These are phyloP conservation scores for Scaeva pyrastri DNA, from an alignment of 2,888 invertebrate species.

Conservation along the genomic window DNA sequence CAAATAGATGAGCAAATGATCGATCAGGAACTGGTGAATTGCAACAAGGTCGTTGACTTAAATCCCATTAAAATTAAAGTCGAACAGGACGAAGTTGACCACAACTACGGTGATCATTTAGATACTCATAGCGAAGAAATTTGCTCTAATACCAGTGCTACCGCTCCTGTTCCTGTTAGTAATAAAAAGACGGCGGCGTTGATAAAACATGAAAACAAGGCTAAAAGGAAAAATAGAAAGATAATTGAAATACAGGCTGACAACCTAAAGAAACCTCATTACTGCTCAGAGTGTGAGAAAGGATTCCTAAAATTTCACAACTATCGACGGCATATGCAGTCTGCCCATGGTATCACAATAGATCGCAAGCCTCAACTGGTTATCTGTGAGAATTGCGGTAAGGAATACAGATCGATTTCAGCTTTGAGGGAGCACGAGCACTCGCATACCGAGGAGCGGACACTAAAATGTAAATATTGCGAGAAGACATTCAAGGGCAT, in stretches of 20 bases:
- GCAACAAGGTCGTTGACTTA: too few relatives aligned
- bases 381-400: background rate
- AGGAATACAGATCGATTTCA: background rate
- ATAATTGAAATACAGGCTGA: background rate
- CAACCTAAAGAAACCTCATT: background rate
- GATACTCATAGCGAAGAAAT: too few relatives aligned
- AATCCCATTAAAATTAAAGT: too few relatives aligned
- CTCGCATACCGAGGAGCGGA: too few relatives aligned
- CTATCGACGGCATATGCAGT: background rate
- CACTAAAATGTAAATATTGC: conserved; percentile 61
- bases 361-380: background rate
- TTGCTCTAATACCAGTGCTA: too few relatives aligned
- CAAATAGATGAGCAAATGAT: too few relatives aligned
- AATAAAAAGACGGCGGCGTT: too few relatives aligned
- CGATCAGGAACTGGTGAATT: too few relatives aligned
- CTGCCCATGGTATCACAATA: background rate
- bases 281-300: background rate
- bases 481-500: conserved; percentile 45
- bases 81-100: too few relatives aligned
- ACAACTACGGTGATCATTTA: too few relatives aligned
- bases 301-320: background rate
- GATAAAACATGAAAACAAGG: too few relatives aligned
- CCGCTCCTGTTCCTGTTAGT: too few relatives aligned
- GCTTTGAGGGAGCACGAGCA: conserved; percentile 38
- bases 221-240: background rate